phyloP scores from a whole-genome alignment of 2,113 vertebrate genomes.

The Neodon shergylaensis region DNA sequence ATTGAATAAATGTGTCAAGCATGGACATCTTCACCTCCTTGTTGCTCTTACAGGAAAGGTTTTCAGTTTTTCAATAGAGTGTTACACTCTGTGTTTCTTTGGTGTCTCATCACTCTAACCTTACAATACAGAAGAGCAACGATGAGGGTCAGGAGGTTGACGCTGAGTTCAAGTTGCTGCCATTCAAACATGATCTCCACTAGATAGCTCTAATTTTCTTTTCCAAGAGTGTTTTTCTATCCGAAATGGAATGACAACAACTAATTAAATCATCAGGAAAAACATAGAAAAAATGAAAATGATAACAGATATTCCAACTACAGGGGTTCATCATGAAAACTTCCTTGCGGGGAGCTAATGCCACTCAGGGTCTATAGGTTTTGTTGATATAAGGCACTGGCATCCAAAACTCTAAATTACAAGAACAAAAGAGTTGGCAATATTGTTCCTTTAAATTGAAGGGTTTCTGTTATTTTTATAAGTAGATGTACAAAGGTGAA shows the following conservation, averaged over 20 bases:
- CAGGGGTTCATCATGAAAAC: neutral
- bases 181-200: neutral
- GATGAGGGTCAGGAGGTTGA: accelerated
- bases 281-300: neutral
- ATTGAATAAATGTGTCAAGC: neutral
- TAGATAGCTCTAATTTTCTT: neutral
- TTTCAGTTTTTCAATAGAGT: neutral
- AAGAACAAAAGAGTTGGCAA: neutral
- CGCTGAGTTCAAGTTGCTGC: neutral
- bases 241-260: neutral
- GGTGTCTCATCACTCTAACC: neutral
- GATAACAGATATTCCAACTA: neutral
- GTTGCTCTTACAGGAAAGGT: neutral
- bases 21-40: neutral
- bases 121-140: neutral
- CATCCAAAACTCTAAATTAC: neutral
- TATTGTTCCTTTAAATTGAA: neutral
- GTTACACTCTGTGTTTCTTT: neutral
- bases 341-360: accelerated
- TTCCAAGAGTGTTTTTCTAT: neutral
- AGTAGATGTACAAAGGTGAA: neutral
- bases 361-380: too few relatives aligned
- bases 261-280: neutral
- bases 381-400: neutral
- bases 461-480: neutral